phyloP scores from a whole-genome alignment of 2,113 vertebrate genomes.

The Megaptera novaeangliae region DNA sequence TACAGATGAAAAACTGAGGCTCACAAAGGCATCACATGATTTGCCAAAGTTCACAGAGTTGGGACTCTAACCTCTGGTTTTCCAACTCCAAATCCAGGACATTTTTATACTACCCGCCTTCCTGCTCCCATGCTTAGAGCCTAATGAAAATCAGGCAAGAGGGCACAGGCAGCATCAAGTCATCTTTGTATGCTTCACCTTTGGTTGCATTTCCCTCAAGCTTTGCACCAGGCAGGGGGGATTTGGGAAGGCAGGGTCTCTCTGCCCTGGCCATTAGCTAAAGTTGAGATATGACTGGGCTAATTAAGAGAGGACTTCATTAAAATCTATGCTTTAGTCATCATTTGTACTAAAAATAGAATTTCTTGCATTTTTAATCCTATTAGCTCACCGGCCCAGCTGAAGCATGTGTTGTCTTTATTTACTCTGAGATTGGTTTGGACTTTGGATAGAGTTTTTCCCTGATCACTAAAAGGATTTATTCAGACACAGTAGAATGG shows the following conservation, averaged over 20 bases:
- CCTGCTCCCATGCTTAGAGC: neutral
- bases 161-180: neutral
- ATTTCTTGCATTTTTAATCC: neutral
- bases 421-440: neutral
- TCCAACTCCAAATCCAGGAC: neutral
- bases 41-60: neutral
- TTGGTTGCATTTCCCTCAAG: neutral
- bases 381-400: neutral
- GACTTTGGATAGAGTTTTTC: neutral
- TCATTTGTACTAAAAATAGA: neutral
- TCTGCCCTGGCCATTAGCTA: neutral
- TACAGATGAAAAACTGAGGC: neutral
- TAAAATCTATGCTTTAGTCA: neutral
- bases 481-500: neutral
- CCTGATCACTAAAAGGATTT: neutral
- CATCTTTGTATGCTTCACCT: neutral
- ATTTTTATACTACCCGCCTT: neutral
- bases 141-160: neutral
- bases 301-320: neutral
- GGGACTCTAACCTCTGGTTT: neutral
- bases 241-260: neutral
- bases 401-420: neutral
- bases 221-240: neutral
- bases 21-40: neutral
- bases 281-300: neutral